A percentile compares a stretch with the other conserved stretches of the same genome.
These are phyloP conservation scores for Dipodomys ordii DNA, from an alignment of 2,113 vertebrate species.

Conservation along the genomic window DNA sequence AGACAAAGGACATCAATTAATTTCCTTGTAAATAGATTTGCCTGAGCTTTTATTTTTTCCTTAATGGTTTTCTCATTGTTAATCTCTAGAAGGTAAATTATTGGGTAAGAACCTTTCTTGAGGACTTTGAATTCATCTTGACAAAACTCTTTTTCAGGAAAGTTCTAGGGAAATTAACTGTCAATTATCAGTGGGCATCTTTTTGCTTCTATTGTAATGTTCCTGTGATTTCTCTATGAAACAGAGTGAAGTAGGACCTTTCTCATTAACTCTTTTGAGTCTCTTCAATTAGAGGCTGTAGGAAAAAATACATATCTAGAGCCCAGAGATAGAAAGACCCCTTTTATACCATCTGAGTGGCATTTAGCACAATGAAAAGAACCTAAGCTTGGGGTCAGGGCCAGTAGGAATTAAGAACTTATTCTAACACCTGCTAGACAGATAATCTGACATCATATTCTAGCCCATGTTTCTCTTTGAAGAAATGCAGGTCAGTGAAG, in stretches of 20 bases:
- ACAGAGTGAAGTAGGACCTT: not conserved
- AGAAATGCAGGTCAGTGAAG: no score
- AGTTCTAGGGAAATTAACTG: no score
- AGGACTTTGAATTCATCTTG: no score
- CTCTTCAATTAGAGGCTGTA: conserved; percentile 25
- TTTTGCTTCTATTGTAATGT: not conserved
- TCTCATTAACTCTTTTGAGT: not conserved
- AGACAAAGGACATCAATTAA: not conserved
- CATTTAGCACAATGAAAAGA: not conserved
- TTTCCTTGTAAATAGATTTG: no score
- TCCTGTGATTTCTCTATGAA: not conserved
- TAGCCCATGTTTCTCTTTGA: not conserved
- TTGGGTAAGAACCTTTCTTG: no score
- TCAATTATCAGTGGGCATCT: not conserved
- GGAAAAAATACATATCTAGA: not conserved
- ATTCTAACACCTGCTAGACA: not conserved
- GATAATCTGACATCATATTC: not conserved
- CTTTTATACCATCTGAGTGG: not conserved
- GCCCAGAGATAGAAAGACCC: not conserved
- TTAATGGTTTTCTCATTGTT: no score
- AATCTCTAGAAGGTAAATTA: no score
- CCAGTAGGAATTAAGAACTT: not conserved
- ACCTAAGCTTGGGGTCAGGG: not conserved
- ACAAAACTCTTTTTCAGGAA: no score
- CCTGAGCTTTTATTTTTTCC: no score